These are phyloP conservation scores for Diaprepes abbreviatus DNA, from an alignment of 2,888 invertebrate genomes.

Conservation along the genomic window DNA sequence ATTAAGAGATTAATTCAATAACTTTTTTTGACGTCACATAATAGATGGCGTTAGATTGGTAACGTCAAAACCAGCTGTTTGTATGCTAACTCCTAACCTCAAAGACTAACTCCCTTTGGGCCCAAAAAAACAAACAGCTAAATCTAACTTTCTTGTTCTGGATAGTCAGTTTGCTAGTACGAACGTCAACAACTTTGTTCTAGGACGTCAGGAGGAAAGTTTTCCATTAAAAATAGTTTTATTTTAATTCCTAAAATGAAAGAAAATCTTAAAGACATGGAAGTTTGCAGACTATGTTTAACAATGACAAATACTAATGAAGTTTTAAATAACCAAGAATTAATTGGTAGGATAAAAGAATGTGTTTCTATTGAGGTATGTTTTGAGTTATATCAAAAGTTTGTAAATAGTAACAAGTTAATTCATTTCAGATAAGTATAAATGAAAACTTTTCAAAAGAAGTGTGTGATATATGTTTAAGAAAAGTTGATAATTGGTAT, in stretches of 20 bases:
- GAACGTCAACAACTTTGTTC: too few relatives aligned
- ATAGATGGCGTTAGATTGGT: too few relatives aligned
- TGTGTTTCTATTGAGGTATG: constrained; percentile 20
- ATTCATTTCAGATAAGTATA: constrained; percentile 3
- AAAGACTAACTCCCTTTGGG: too few relatives aligned
- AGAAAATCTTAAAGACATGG: background rate
- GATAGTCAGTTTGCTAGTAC: too few relatives aligned
- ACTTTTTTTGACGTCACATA: too few relatives aligned
- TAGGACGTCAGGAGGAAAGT: too few relatives aligned
- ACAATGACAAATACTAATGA: background rate
- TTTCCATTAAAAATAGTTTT: background rate
- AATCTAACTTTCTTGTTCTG: too few relatives aligned
- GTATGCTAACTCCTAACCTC: too few relatives aligned
- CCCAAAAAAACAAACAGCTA: too few relatives aligned
- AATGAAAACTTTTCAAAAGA: constrained; percentile 5
- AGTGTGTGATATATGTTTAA: constrained; percentile 14
- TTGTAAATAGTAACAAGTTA: background rate
- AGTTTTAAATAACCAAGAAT: background rate
- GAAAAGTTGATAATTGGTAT: constrained; percentile 20
- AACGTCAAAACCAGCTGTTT: too few relatives aligned
- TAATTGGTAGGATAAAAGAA: constrained; percentile 12
- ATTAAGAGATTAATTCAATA: too few relatives aligned
- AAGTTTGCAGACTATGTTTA: constrained; percentile 16
- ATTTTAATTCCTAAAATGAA: too few relatives aligned
- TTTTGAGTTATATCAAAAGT: background rate